These are phyloP conservation scores for Meteorus colon DNA, from an alignment of 2,888 invertebrate species.

Conservation along the genomic window DNA sequence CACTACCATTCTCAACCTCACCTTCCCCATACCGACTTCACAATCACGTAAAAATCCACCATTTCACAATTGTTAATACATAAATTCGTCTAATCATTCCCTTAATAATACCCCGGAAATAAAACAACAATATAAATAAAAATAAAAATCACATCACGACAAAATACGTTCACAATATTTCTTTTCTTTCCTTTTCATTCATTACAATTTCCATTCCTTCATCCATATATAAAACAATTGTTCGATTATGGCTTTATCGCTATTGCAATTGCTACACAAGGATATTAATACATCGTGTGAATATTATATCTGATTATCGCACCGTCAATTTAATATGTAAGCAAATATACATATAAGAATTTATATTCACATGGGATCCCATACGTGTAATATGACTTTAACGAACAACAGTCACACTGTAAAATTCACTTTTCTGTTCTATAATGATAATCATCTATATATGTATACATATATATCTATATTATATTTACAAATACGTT, in stretches of 20 bases:
- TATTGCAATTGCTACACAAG: not conserved
- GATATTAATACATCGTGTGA: not conserved
- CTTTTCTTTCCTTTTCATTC: not conserved
- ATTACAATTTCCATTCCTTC: not conserved
- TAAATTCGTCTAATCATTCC: too few species aligned
- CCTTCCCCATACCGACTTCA: too few species aligned
- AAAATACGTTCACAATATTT: too few species aligned
- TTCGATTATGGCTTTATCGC: not conserved
- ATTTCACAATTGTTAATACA: too few species aligned
- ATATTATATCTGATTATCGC: not conserved
- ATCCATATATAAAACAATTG: not conserved
- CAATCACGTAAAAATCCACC: too few species aligned
- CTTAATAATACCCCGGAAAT: too few species aligned
- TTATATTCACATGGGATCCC: not conserved
- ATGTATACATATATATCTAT: conserved; percentile 22
- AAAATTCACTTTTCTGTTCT: conserved; percentile 48
- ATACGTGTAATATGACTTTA: conserved; percentile 34
- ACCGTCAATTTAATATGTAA: not conserved
- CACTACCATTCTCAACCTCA: too few species aligned
- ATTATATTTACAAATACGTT: conserved; percentile 13
- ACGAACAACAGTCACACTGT: conserved; percentile 39
- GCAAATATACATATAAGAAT: not conserved
- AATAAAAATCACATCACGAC: too few species aligned
- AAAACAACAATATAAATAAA: too few species aligned
- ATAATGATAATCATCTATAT: conserved; percentile 40